Evolutionary conservation across 2,113 vertebrate genomes (phyloP), one percentile per base, ranked within the genome.

Genomic region (Varanus salvator): DNA sequence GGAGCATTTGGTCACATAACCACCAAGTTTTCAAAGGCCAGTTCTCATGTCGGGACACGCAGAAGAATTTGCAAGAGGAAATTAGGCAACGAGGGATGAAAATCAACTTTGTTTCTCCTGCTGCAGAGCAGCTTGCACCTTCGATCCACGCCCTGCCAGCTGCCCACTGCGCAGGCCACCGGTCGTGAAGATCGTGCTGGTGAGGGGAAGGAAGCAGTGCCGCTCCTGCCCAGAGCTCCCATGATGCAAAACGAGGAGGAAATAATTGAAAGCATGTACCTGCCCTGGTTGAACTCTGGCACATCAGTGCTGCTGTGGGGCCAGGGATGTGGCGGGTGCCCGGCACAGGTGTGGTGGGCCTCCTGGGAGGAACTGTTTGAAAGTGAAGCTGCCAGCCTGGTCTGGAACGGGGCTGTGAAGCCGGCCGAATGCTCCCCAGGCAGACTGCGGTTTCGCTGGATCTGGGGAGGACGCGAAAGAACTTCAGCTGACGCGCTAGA

Each of bases 51-150:
- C 75, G 48, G 44, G 66, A 87, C 78, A 87, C 29, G 68, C 44
- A 7, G 31, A 89, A 66, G 85, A 87, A 83, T 90, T 82, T 90
- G 85, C 69, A 87, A 44, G 23, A 68, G 85, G 85, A 75, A 83
- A 87, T 90, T 87, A 87, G 38, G 78, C 54, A 90, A 86, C 7
- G 4, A 50, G 78, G 21, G 60, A 76, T 76, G 80, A 87, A 48
- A 83, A 82, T 48, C 14, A 60, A 23, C 89, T 81, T 75, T 81
- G 54, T 75, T 81, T 84, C 8, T 8, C 12, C 31, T 86, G 29
- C 52, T 52, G 5, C 66, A 34, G 27, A 17, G 21, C 81, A 25
- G 69, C 84, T 38, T 81, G 14, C 2, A 9, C 85, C 74, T 38
- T 15, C 12, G 8, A 23, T 89, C 74, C 80, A 76, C 80, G 7